phyloP scores from a whole-genome alignment of 2,113 vertebrate genomes.

The Hypanus sabinus region DNA sequence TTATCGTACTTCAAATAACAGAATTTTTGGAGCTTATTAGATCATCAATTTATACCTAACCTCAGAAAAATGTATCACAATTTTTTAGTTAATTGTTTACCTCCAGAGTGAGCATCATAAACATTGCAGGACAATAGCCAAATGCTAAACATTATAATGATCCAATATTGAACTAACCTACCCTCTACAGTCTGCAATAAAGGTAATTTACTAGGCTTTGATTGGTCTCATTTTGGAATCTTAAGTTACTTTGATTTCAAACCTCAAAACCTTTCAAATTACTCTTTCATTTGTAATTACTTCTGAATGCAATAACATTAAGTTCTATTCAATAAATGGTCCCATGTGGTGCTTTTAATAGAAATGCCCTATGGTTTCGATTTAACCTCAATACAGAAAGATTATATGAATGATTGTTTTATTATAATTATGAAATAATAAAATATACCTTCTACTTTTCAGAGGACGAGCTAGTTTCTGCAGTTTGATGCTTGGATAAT shows the following conservation, averaged over 20 bases:
- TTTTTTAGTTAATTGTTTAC: not conserved
- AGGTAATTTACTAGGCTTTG: not conserved
- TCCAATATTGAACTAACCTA: not conserved
- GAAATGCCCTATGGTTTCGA: not conserved
- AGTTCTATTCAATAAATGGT: not conserved
- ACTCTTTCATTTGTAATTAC: not conserved
- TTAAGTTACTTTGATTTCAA: not conserved
- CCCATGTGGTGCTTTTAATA: not conserved
- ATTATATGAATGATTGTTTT: conserved; percentile 42
- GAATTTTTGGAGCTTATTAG: not conserved
- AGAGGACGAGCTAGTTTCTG: conserved; percentile 90
- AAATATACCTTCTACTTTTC: conserved; percentile 48
- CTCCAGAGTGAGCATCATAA: not conserved
- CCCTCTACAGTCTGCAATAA: not conserved
- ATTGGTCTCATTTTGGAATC: not conserved
- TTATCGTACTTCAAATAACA: not conserved
- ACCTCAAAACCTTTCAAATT: not conserved
- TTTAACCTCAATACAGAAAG: conserved; percentile 41
- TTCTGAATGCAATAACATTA: not conserved
- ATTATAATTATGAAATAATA: conserved; percentile 40
- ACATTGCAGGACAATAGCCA: not conserved
- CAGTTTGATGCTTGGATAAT: conserved; percentile 58
- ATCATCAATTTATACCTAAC: not conserved
- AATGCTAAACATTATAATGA: not conserved
- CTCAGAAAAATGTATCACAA: not conserved